Evolutionary conservation across 2,888 invertebrate species (phyloP).

Genomic region (Cerceris rybyensis): DNA sequence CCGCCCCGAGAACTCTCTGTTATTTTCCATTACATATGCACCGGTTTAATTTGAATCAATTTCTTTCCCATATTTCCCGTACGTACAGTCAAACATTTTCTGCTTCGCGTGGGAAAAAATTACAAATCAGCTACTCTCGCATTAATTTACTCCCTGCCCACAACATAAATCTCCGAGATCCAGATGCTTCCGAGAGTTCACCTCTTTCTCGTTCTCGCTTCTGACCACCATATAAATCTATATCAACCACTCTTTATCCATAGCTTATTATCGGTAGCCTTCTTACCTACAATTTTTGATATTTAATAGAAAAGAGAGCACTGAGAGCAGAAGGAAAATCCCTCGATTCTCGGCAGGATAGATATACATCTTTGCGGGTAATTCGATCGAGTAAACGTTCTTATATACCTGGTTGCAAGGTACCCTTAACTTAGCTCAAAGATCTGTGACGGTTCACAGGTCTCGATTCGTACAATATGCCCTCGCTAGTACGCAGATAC

Average conservation of each 20-base stretch:
- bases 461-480: slow-evolving; percentile 51
- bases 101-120: too few relatives aligned
- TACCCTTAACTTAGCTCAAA: slow-evolving; percentile 52
- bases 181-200: too few relatives aligned
- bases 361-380: slow-evolving; percentile 42
- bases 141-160: too few relatives aligned
- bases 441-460: slow-evolving; percentile 21
- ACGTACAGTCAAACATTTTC: not conserved
- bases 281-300: not conserved
- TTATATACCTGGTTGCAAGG: slow-evolving; percentile 44
- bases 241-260: too few relatives aligned
- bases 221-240: too few relatives aligned
- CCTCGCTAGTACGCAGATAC: slow-evolving; percentile 30
- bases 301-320: not conserved
- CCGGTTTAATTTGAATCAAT: not conserved
- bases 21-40: not conserved
- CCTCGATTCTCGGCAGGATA: not conserved
- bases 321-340: not conserved
- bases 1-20: not conserved
- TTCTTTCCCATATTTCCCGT: not conserved
- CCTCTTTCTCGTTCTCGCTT: too few relatives aligned
- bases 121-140: too few relatives aligned
- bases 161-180: too few relatives aligned
- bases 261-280: too few relatives aligned
- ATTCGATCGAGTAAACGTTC: slow-evolving; percentile 60